Evolutionary conservation across 2,113 vertebrate genomes (phyloP), one percentile per base, ranked within the genome.

Genomic region (Caloenas nicobarica): DNA sequence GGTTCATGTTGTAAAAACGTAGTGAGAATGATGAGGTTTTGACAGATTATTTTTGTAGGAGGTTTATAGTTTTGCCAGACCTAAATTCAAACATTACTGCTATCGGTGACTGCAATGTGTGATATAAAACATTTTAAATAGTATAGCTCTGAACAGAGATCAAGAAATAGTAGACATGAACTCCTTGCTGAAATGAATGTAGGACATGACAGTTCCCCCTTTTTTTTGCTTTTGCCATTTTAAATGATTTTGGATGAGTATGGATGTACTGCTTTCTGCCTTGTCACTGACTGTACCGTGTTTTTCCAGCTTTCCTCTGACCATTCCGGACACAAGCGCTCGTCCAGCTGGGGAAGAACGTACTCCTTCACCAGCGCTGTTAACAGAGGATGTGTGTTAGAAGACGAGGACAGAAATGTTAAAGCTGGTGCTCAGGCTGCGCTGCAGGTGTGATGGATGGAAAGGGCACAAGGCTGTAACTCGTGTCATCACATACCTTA

Each of bases 361-460:
- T 99, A 99, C 91, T 99, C 99, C 16, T 99, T 99, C 95, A 99
- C 99, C 74, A 99, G 98, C 13, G 99, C 99, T 44, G 99, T 99
- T 91, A 99, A 72, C 98, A 98, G 99, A 86, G 99, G 99, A 16
- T 99, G 99, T 80, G 91, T 99, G 69, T 97, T 98, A 2, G 99
- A 99, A 94, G 98, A 98, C 16, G 98, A 99, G 92, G 99, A 99
- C 93, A 97, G 93, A 78, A 98, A 99, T 5, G 91, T 99, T 78
- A 99, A 99, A 90, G 99, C 99, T 29, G 99, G 99, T 5, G 97
- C 98, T 79, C 99, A 99, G 97, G 98, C 99, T 34, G 97, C 98
- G 0, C 97, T 99, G 68, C 99, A 99, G 99, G 99, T 99, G 89
- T 8, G 58, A 16, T 62, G 16, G 5, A 5, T 4, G 24, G 38